These are phyloP conservation scores for Pteropus alecto DNA, from an alignment of 2,113 vertebrate genomes.

Conservation along the genomic window DNA sequence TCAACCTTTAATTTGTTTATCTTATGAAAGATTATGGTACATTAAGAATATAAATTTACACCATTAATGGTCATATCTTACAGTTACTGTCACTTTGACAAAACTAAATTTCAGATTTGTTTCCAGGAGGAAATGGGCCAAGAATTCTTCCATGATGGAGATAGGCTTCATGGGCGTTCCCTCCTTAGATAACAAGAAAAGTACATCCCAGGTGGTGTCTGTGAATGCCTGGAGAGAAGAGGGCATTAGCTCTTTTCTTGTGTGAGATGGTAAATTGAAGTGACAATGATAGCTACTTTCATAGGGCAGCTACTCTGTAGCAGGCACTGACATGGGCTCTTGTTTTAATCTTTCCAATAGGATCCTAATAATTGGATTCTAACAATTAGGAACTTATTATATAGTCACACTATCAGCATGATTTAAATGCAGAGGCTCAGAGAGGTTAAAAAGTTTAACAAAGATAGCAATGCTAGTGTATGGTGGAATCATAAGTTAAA, in stretches of 20 bases:
- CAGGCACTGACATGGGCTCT: background rate
- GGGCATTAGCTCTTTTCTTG: background rate
- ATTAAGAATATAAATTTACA: background rate
- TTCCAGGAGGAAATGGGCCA: background rate
- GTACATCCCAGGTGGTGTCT: background rate
- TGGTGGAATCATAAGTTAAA: background rate
- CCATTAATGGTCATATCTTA: background rate
- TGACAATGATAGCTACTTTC: background rate
- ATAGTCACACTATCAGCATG: background rate
- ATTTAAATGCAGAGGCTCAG: background rate
- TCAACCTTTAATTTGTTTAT: background rate
- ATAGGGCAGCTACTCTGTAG: background rate
- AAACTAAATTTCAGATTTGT: slow-evolving; percentile 34
- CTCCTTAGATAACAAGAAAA: background rate
- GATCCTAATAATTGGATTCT: background rate
- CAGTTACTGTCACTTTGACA: background rate
- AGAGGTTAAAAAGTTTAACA: background rate
- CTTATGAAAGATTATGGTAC: background rate
- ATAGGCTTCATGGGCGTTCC: background rate
- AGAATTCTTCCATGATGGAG: background rate
- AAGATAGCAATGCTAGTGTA: background rate
- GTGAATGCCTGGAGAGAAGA: background rate
- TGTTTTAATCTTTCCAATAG: background rate
- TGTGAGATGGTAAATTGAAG: background rate
- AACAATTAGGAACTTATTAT: background rate